Evolutionary conservation across 1,140 invertebrate genomes (phyloP), one percentile per base, ranked within the genome.

Genomic region (Euura lappo): DNA sequence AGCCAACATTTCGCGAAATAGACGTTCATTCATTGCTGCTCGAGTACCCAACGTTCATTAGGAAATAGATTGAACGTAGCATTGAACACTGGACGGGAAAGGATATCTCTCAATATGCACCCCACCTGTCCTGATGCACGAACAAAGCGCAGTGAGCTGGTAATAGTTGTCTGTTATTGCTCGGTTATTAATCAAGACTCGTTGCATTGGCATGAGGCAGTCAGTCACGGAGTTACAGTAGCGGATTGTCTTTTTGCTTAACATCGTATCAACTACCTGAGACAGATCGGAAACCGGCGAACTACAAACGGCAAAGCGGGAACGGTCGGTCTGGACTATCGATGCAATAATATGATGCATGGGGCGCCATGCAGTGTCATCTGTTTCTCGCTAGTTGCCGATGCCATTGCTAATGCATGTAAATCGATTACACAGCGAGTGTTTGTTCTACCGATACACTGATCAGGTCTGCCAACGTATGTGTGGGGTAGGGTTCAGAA

Each of bases 181-280:
- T 81, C 77, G 75, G 80, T 82, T 82, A 83, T 83, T 81, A 82
- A 83, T 83, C 82, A 83, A 81, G 76, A 74, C 79, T 82, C 80
- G 79, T 80, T 82, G 74, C 76, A 68, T 71, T 65, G 69, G 74
- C 70, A 60, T 3, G 51, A 60, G 72, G 73, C 75, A 76, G 77
- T 78, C 77, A 75, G 47, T 70, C 51, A 60, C 51, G 10, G 51
- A 60, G 51, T 60, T 60, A n/a, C 76, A 70, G 76, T 77, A 79
- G 79, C 76, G 77, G 79, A 77, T 75, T 79, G 75, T 76, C 69
- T 80, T 82, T 78, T 78, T 77, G 78, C 74, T 28, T 28, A 60
- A 60, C 13, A 60, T 8, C 51, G 10, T n/a, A n/a, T 60, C 10
- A n/a, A 8, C 13, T 8, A 60, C 6, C 51, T n/a, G 51, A 8